Conservation (phyloP, 1,140 invertebrate species). For the Platorchestia sp. region DNA sequence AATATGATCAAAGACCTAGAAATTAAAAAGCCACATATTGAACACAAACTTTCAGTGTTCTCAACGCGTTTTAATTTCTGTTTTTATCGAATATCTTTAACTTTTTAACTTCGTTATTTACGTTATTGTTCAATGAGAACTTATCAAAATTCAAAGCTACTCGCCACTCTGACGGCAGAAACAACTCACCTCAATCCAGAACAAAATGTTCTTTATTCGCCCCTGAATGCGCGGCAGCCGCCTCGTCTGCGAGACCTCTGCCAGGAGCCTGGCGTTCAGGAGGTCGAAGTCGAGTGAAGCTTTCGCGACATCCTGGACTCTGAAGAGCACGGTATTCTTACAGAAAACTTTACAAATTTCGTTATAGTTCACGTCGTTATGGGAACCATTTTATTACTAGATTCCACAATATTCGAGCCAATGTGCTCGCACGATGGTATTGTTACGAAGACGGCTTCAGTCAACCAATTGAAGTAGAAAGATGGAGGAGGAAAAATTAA, state of each 20-base stretch:
- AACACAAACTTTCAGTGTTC: too few species aligned
- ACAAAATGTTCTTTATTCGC: conserved; percentile 1
- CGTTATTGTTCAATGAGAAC: not conserved
- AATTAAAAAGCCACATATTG: too few species aligned
- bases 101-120: not conserved
- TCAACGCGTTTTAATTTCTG: too few species aligned
- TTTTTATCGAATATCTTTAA: not conserved
- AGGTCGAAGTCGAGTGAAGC: not conserved
- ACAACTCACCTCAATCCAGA: not conserved
- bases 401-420: too few species aligned
- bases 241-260: not conserved
- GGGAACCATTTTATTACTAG: too few species aligned
- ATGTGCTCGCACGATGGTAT: too few species aligned
- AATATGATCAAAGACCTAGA: too few species aligned
- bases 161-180: too few species aligned
- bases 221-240: not conserved
- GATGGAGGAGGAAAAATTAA: not conserved
- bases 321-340: not conserved
- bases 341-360: not conserved
- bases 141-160: not conserved
- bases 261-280: not conserved
- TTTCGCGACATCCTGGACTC: not conserved
- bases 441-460: too few species aligned
- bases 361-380: not conserved
- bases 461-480: not conserved